A percentile compares a stretch with the other conserved stretches of the same genome.
Conservation (phyloP, 2,797 vertebrate genomes). For the Lophura swinhoii region DNA sequence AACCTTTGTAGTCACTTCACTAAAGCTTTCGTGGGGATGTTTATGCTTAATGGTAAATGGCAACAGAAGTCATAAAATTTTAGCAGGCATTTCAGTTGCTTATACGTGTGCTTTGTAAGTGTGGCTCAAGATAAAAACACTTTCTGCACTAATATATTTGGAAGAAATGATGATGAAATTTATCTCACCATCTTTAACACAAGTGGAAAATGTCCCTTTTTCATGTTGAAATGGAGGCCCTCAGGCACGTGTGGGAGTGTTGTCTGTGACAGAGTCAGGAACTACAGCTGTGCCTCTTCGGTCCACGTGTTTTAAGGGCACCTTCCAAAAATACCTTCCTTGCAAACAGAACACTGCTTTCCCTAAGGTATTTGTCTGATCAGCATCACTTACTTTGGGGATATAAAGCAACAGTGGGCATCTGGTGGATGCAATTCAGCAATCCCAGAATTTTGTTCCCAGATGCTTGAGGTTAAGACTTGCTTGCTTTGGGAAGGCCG, state of each 20-base stretch:
- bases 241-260: neutral
- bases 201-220: neutral
- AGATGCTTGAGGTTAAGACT: neutral
- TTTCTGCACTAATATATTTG: neutral
- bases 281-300: neutral
- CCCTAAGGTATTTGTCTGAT: neutral
- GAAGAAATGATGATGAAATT: neutral
- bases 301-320: neutral
- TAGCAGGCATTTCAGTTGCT: conserved; percentile 46
- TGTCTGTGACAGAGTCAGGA: neutral
- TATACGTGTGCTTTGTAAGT: neutral
- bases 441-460: neutral
- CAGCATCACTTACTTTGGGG: neutral
- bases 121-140: conserved; percentile 37
- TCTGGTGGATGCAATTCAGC: neutral
- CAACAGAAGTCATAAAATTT: conserved; percentile 43
- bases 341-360: neutral
- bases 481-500: rapidly evolving
- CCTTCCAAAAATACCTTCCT: neutral
- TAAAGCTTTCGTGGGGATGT: conserved; percentile 31
- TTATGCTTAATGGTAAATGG: conserved; percentile 42
- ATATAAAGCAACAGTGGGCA: neutral
- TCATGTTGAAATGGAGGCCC: neutral
- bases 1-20: conserved; percentile 28
- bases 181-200: neutral